Percentiles rank a stretch among this genome's conserved stretches.
Conservation (phyloP, 2,888 invertebrate species). For the Serripes groenlandicus region DNA sequence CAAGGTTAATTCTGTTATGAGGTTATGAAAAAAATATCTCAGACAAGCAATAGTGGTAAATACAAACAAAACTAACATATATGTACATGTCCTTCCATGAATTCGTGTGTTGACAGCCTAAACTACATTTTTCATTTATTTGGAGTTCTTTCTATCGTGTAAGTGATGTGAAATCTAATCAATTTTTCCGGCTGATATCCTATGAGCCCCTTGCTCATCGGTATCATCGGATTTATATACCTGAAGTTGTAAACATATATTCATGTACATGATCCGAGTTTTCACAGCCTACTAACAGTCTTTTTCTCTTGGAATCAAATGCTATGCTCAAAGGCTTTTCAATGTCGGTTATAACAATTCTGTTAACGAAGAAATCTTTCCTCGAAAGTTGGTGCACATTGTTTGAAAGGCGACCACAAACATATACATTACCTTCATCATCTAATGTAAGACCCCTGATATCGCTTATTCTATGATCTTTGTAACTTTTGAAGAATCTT, state of each 20-base stretch:
- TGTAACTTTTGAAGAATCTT: conserved; percentile 18
- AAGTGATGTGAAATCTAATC: no score
- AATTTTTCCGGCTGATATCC: no score
- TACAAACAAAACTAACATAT: no score
- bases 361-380: neutral
- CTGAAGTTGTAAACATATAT: neutral
- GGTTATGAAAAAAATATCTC: no score
- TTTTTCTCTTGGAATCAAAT: neutral
- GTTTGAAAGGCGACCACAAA: neutral
- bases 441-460: neutral
- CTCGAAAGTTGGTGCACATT: conserved; percentile 2
- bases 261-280: neutral
- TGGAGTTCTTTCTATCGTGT: no score
- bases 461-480: neutral
- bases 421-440: conserved; percentile 10
- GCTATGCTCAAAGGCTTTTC: neutral
- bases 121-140: no score
- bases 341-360: neutral
- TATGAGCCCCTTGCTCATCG: no score
- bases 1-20: no score
- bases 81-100: no score
- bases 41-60: no score
- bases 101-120: no score
- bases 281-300: neutral
- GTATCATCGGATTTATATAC: neutral